phyloP scores from a whole-genome alignment of 2,113 vertebrate species.

The Raja brachyura region DNA sequence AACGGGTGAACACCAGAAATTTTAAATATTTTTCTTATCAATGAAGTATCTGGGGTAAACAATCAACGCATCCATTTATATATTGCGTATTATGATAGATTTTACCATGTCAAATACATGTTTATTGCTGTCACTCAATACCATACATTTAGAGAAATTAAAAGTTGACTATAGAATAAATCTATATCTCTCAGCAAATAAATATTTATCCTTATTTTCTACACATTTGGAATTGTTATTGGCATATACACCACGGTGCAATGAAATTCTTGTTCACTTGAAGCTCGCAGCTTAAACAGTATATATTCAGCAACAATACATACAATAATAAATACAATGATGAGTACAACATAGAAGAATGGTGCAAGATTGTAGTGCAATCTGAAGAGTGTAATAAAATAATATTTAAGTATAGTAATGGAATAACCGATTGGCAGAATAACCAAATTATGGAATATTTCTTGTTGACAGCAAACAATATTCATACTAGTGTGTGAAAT shows the following conservation, averaged over 20 bases:
- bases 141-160: neutral
- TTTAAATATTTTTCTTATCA: neutral
- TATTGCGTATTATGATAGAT: neutral
- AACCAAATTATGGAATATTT: too few relatives aligned
- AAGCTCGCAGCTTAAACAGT: too few relatives aligned
- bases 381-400: too few relatives aligned
- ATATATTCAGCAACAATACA: too few relatives aligned
- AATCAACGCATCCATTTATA: neutral
- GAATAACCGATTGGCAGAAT: too few relatives aligned
- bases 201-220: neutral
- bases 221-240: neutral
- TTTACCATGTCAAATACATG: neutral
- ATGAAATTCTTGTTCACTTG: too few relatives aligned
- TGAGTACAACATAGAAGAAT: too few relatives aligned
- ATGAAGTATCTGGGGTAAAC: neutral
- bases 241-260: too few relatives aligned
- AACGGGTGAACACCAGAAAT: neutral
- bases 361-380: too few relatives aligned
- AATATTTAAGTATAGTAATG: too few relatives aligned
- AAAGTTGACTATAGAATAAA: neutral
- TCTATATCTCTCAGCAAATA: neutral
- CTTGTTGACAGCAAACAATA: neutral
- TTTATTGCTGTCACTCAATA: neutral
- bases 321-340: too few relatives aligned
- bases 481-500: neutral